Evolutionary conservation across 2,797 vertebrate species (phyloP).

Genomic region (Poecilia wingei): DNA sequence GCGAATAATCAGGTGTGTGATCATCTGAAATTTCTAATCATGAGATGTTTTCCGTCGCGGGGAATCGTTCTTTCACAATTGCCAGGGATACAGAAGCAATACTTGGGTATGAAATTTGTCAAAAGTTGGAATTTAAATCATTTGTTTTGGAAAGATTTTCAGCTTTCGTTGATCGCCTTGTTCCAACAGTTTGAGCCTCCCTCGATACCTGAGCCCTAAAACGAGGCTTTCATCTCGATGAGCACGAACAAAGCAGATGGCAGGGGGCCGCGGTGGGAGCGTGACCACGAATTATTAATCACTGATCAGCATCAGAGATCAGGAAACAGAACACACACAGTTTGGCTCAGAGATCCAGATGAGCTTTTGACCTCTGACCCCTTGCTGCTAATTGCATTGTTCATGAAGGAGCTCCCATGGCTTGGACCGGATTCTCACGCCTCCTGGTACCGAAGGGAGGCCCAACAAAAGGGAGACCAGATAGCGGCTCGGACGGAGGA

Average conservation of each 20-base stretch:
- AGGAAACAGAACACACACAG: conserved; percentile 8
- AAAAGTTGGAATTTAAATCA: not conserved
- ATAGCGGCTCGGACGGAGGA: conserved; percentile 42
- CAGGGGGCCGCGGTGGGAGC: not conserved
- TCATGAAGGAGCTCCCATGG: conserved; percentile 19
- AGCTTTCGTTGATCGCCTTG: not conserved
- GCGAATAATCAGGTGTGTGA: conserved; percentile 11
- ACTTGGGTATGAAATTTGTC: not conserved
- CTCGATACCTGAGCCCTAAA: conserved; percentile 71
- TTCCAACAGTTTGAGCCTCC: conserved; percentile 31
- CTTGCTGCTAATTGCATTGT: conserved; percentile 45
- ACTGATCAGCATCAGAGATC: conserved; percentile 27
- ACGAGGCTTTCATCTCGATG: conserved; percentile 65
- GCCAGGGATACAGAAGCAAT: not conserved
- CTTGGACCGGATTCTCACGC: conserved; percentile 55
- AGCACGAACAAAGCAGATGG: conserved; percentile 59
- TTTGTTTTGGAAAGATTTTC: conserved; percentile 15
- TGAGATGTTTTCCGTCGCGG: not conserved
- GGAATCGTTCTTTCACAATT: not conserved
- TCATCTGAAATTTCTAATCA: not conserved
- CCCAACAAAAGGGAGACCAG: conserved; percentile 45
- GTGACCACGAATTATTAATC: conserved; percentile 58
- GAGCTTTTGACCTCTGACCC: conserved; percentile 29
- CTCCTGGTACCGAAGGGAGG: conserved; percentile 30
- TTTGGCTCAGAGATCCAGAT: conserved; percentile 12